Evolutionary conservation across 2,113 vertebrate species (phyloP).

Genomic region (Morone saxatilis): DNA sequence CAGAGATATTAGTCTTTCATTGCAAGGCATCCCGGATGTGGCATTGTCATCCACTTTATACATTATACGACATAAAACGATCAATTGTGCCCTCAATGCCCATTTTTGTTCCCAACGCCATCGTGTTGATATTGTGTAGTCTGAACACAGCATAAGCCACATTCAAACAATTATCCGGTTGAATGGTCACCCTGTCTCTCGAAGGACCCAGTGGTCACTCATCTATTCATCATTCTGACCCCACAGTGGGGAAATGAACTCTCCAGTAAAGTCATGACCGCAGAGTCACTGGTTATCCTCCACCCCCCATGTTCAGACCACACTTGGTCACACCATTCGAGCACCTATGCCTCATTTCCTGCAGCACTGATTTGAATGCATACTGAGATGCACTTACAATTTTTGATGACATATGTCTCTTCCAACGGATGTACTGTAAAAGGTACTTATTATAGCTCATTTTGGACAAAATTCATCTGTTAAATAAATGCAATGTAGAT

Average conservation of each 20-base stretch:
- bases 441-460: not conserved
- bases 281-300: not conserved
- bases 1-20: too few relatives aligned
- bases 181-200: not conserved
- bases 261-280: not conserved
- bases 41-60: too few relatives aligned
- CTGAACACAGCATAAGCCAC: not conserved
- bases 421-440: not conserved
- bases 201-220: not conserved
- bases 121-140: not conserved
- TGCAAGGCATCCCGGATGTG: too few relatives aligned
- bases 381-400: not conserved
- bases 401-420: not conserved
- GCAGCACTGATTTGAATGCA: not conserved
- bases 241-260: not conserved
- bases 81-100: too few relatives aligned
- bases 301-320: not conserved
- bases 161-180: not conserved
- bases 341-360: not conserved
- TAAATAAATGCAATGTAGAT: not conserved
- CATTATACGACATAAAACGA: too few relatives aligned
- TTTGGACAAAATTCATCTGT: not conserved
- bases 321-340: not conserved
- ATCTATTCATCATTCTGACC: not conserved
- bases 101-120: too few relatives aligned